Percentiles rank a stretch among this genome's conserved stretches.
These are phyloP conservation scores for Mycetomoellerius zeteki DNA, from an alignment of 1,140 invertebrate species.

Conservation along the genomic window DNA sequence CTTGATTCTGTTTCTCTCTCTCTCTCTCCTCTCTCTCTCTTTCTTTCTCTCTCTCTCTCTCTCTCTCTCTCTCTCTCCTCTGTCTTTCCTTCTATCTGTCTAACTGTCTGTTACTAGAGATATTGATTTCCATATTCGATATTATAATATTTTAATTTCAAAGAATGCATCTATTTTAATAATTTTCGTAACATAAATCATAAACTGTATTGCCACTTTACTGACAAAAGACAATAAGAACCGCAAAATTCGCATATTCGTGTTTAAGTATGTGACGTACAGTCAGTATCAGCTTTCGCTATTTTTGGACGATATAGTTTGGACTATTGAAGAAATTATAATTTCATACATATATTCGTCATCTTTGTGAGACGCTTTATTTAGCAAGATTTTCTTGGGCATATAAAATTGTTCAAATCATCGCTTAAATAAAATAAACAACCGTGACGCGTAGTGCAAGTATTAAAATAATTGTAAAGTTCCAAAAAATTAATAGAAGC, in stretches of 20 bases:
- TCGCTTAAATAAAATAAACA: constrained; percentile 1
- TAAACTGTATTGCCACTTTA: not conserved
- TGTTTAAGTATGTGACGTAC: not conserved
- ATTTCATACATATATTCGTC: not conserved
- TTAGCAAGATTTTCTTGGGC: constrained; percentile 2
- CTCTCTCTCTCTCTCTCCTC: not conserved
- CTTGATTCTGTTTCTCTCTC: no score
- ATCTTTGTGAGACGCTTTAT: not conserved
- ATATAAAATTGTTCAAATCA: not conserved
- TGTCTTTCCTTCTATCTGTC: not conserved
- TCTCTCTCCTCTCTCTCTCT: not conserved
- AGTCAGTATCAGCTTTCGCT: not conserved
- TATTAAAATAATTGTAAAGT: constrained; percentile 11
- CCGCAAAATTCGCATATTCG: not conserved
- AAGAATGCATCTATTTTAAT: not conserved
- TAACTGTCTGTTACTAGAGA: not conserved
- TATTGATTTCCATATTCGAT: not conserved
- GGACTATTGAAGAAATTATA: not conserved
- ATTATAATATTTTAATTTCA: not conserved
- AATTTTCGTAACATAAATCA: not conserved
- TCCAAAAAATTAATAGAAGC: not conserved
- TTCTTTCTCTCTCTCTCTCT: no score
- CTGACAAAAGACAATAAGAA: not conserved
- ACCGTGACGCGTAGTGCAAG: not conserved
- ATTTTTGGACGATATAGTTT: not conserved